Evolutionary conservation across 2,113 vertebrate genomes (phyloP).

Genomic region (Callocephalon fimbriatum): DNA sequence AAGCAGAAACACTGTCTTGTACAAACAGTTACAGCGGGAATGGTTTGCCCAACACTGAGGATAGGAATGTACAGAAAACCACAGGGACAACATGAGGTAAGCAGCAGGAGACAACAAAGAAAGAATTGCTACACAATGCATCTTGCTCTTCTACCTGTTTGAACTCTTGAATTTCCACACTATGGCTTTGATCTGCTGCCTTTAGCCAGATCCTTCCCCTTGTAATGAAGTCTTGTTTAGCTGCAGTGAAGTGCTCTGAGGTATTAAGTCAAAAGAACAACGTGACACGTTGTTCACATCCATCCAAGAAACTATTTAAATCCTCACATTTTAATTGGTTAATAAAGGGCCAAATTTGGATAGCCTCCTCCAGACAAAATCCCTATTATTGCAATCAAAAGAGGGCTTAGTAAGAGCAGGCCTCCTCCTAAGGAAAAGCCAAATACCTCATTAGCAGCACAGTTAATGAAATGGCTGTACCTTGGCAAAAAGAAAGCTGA

Average conservation of each 20-base stretch:
- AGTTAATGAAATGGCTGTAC: not conserved
- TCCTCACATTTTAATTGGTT: not conserved
- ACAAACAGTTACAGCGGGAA: not conserved
- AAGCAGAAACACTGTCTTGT: not conserved
- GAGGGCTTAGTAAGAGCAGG: not conserved
- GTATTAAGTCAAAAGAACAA: conserved; percentile 21
- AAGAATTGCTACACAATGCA: not conserved
- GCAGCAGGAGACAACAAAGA: not conserved
- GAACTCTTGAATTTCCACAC: not conserved
- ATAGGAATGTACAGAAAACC: not conserved
- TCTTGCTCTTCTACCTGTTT: not conserved
- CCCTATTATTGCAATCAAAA: conserved; percentile 5
- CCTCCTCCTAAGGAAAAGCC: not conserved
- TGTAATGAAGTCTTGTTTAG: not conserved
- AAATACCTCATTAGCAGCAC: conserved; percentile 19
- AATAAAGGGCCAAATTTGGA: conserved; percentile 24
- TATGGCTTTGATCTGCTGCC: not conserved
- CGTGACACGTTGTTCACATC: not conserved
- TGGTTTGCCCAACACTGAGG: not conserved
- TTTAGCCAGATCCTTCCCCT: not conserved
- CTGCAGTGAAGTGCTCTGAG: not conserved
- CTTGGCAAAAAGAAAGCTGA: not conserved
- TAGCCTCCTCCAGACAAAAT: not conserved
- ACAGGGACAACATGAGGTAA: not conserved
- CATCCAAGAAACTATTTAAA: not conserved